A percentile compares a stretch with the other conserved stretches of the same genome.
These are phyloP conservation scores for Heteromurus nitidus DNA, from an alignment of 2,888 invertebrate genomes.

Conservation along the genomic window DNA sequence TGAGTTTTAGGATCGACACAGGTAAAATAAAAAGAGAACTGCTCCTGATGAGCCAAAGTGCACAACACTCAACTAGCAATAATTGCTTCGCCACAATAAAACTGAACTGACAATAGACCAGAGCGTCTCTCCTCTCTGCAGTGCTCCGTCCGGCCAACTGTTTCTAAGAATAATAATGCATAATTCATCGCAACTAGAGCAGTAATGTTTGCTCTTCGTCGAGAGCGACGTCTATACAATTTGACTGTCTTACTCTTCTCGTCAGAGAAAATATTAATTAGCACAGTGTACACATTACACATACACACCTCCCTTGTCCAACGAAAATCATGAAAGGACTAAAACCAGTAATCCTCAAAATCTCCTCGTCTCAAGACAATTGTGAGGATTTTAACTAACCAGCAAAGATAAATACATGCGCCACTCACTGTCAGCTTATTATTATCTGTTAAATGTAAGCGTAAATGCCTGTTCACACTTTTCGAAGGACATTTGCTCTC, in stretches of 20 bases:
- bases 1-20: background rate
- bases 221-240: background rate
- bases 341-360: background rate
- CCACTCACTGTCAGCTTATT: background rate
- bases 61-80: too few relatives aligned
- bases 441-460: background rate
- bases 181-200: constrained; percentile 8
- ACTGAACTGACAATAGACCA: too few relatives aligned
- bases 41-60: background rate
- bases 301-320: background rate
- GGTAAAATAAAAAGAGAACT: too few relatives aligned
- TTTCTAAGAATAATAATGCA: constrained; percentile 8
- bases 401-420: background rate
- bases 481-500: background rate
- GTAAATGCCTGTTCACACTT: background rate
- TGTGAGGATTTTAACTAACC: background rate
- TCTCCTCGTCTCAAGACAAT: background rate
- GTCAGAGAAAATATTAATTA: constrained; percentile 26
- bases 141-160: background rate
- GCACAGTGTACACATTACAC: background rate
- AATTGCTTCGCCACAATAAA: too few relatives aligned
- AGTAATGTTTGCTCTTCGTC: background rate
- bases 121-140: too few relatives aligned
- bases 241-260: background rate
- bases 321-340: background rate